A percentile compares a stretch with the other conserved stretches of the same genome.
Conservation (phyloP, 1,140 invertebrate genomes). For the Homalodisca vitripennis region DNA sequence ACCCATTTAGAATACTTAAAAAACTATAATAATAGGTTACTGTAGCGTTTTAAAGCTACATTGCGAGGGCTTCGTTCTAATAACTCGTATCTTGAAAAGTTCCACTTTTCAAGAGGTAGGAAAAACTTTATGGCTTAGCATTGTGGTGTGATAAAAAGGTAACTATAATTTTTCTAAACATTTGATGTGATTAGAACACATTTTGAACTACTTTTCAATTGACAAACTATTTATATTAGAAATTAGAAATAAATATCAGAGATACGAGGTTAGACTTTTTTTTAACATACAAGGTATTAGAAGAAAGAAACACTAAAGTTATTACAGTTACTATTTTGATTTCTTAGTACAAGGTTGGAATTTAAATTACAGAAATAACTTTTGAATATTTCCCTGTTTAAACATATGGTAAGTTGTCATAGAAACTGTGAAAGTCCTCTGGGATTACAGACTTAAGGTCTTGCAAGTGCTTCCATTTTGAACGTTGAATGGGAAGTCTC, state of each 20-base stretch:
- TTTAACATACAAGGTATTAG: constrained; percentile 13
- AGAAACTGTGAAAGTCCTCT: constrained; percentile 29
- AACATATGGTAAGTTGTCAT: constrained; percentile 31
- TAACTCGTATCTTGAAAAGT: background rate
- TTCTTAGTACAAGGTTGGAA: too few relatives aligned
- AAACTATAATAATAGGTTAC: too few relatives aligned
- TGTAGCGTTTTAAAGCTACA: background rate
- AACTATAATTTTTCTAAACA: background rate
- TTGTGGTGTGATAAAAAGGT: too few relatives aligned
- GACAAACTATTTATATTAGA: background rate
- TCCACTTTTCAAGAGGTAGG: background rate
- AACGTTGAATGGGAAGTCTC: constrained; percentile 11
- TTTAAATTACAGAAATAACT: constrained; percentile 5
- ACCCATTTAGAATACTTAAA: too few relatives aligned
- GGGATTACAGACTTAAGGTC: constrained; percentile 29
- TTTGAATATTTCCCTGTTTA: constrained; percentile 2
- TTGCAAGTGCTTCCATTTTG: constrained; percentile 33
- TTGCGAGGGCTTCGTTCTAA: background rate
- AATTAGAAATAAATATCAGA: background rate
- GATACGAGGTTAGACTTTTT: background rate
- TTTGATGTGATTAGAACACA: background rate
- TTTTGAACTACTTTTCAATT: background rate
- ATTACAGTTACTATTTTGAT: constrained; percentile 15
- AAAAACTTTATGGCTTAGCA: background rate
- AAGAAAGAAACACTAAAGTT: background rate